These are phyloP conservation scores for Corythornis madagascariensis DNA, from an alignment of 2,113 vertebrate genomes.

Conservation along the genomic window DNA sequence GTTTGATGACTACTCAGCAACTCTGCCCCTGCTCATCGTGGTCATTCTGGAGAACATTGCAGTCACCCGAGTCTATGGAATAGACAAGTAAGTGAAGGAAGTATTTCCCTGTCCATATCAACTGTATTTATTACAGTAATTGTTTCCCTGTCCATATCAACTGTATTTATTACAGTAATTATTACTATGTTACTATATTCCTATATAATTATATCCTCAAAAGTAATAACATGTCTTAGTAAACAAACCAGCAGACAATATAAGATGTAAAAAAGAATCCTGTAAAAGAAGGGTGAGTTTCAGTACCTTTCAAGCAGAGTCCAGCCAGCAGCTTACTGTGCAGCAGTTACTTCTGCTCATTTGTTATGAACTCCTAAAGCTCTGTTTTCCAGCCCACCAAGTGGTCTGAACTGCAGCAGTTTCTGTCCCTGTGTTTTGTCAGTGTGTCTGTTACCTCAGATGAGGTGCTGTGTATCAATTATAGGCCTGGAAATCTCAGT, in stretches of 20 bases:
- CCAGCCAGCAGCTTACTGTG: not conserved
- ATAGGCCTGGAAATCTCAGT: not conserved
- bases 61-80: constrained; percentile 91
- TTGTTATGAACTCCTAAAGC: not conserved
- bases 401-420: not conserved
- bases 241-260: not conserved
- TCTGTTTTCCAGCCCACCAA: not conserved
- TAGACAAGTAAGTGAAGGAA: constrained; percentile 87
- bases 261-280: not conserved
- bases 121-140: not conserved
- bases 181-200: not conserved
- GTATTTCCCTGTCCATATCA: not conserved
- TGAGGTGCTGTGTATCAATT: not conserved
- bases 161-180: not conserved
- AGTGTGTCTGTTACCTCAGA: not conserved
- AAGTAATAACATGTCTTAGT: not conserved
- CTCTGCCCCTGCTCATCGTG: constrained; percentile 91
- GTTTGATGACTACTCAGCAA: constrained; percentile 98
- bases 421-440: not conserved
- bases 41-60: constrained; percentile 94
- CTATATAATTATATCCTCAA: not conserved
- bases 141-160: not conserved
- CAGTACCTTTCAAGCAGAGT: not conserved
- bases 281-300: not conserved
- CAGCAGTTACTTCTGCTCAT: not conserved